Evolutionary conservation across 2,888 invertebrate genomes (phyloP), one percentile per base, ranked within the genome.

Genomic region (Gymnosoma rotundatum): DNA sequence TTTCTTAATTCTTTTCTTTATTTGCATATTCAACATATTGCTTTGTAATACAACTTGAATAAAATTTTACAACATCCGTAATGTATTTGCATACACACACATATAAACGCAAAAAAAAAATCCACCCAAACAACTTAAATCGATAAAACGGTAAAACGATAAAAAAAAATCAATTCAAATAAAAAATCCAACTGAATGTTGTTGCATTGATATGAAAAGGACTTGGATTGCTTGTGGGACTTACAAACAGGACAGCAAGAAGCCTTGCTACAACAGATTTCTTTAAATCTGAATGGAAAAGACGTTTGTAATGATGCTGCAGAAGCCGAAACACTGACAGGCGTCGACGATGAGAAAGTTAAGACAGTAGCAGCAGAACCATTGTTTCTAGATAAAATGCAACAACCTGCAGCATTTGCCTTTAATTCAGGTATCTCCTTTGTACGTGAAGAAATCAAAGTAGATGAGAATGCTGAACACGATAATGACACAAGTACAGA

Each of bases 151-250:
- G 3, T 0, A 54, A 64, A n/a, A n/a, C n/a, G n/a, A n/a, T n/a
- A n/a, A n/a, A n/a, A n/a, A n/a, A n/a, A 36, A 50, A 64, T 20
- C 56, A 36, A 70, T 20, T 25, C 36, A 63, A 69, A 58, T 36
- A 4, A 18, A 36, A 61, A 61, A 10, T 42, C 12, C 10, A 42
- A 42, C 42, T 42, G 12, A 10, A 42, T 12, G 12, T 3, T 42
- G 1, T 66, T 67, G 5, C 12, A 25, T 45, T 5, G 36, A 76
- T 38, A 52, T 48, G 60, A 61, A 63, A 83, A 89, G 87, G 92
- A 92, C 86, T 89, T 92, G 87, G 92, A 92, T 87, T 88, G 88
- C 3, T 73, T 92, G 83, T 89, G 90, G 86, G 88, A 90, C 8
- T 81, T 89, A 72, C 90, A 92, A 83, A 74, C 91, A 9, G 36